These are phyloP conservation scores for Mystacides longicornis DNA, from an alignment of 2,888 invertebrate species.

Conservation along the genomic window DNA sequence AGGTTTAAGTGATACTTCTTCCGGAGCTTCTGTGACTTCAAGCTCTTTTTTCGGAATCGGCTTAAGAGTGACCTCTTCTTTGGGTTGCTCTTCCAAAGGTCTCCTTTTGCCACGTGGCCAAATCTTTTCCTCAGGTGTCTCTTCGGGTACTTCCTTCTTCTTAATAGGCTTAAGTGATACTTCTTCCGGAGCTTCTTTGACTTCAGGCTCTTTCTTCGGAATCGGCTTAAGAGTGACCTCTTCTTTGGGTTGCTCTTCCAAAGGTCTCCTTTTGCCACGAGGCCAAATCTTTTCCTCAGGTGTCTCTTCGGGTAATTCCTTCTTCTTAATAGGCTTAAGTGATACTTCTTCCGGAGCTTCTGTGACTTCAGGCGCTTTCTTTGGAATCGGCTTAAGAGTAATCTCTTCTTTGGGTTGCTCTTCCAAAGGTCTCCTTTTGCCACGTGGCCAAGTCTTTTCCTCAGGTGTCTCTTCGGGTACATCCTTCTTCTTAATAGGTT, in stretches of 20 bases:
- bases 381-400: conserved; percentile 29
- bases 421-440: conserved; percentile 31
- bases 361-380: conserved; percentile 28
- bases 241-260: conserved; percentile 34
- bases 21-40: conserved; percentile 33
- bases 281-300: conserved; percentile 30
- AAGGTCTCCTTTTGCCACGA: conserved; percentile 30
- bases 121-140: conserved; percentile 29
- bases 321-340: conserved; percentile 31
- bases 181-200: conserved; percentile 30
- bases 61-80: conserved; percentile 26
- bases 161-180: conserved; percentile 35
- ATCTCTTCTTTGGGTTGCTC: conserved; percentile 36
- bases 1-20: conserved; percentile 40
- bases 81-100: conserved; percentile 25
- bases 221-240: conserved; percentile 39
- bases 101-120: conserved; percentile 25
- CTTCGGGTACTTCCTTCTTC: conserved; percentile 36
- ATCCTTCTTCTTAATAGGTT: conserved; percentile 29
- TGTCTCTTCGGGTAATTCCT: conserved; percentile 33
- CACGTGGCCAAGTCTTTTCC: conserved; percentile 19
- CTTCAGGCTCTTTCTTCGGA: conserved; percentile 29
- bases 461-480: conserved; percentile 26
- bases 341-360: conserved; percentile 28
- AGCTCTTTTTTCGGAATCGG: conserved; percentile 28